These are phyloP conservation scores for Aphodius granarius DNA, from an alignment of 2,888 invertebrate genomes.

Conservation along the genomic window DNA sequence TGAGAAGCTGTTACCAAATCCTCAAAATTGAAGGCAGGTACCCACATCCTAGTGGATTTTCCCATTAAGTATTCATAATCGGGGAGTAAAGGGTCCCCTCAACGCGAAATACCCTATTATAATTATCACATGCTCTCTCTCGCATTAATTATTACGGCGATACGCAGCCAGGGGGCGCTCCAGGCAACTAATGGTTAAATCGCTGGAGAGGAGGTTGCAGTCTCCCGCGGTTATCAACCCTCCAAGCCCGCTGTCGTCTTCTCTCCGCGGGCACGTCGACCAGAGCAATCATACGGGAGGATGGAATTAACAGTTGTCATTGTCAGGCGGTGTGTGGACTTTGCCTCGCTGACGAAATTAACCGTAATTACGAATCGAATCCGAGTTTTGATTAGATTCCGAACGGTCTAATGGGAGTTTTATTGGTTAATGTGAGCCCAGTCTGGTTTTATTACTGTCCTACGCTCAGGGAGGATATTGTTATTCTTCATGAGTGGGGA, in stretches of 20 bases:
- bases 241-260: background rate
- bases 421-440: background rate
- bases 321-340: background rate
- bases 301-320: background rate
- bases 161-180: background rate
- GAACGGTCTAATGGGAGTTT: constrained; percentile 3
- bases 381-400: constrained; percentile 13
- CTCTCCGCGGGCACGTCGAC: background rate
- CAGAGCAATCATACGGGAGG: background rate
- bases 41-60: background rate
- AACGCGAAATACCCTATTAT: constrained; percentile 12
- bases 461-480: background rate
- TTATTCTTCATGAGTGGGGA: background rate
- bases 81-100: background rate
- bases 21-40: background rate
- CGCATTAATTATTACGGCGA: constrained; percentile 12
- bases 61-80: background rate
- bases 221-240: constrained; percentile 4
- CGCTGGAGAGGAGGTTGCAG: constrained; percentile 4
- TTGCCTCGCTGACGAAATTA: background rate
- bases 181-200: constrained; percentile 14
- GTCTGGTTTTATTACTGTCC: background rate
- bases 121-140: constrained; percentile 15
- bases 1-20: background rate
- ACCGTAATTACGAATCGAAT: constrained; percentile 10